A percentile compares a stretch with the other conserved stretches of the same genome.
These are phyloP conservation scores for Gortyna flavago DNA, from an alignment of 2,888 invertebrate genomes.

Conservation along the genomic window DNA sequence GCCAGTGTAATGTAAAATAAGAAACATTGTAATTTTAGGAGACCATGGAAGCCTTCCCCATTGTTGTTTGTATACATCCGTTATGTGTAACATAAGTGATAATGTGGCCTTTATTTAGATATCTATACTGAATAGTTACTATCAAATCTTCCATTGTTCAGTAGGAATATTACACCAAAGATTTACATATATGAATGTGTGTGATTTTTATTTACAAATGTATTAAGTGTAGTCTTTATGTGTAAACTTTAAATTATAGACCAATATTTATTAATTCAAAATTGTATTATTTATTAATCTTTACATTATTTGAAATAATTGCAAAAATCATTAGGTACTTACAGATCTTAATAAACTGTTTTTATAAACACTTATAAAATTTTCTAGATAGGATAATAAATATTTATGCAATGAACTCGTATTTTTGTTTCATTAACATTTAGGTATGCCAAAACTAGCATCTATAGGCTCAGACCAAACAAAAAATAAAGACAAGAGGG, in stretches of 20 bases:
- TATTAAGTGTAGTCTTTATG: conserved; percentile 51
- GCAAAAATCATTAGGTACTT: not conserved
- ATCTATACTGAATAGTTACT: conserved; percentile 72
- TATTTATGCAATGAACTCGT: conserved; percentile 45
- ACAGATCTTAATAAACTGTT: conserved; percentile 27
- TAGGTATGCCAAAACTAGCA: not conserved
- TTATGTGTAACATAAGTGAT: conserved; percentile 78
- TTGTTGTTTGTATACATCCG: conserved; percentile 60
- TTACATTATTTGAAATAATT: conserved; percentile 12
- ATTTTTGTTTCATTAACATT: conserved; percentile 17
- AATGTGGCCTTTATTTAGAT: conserved; percentile 85
- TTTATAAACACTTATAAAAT: conserved; percentile 43
- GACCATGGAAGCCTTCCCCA: conserved; percentile 55
- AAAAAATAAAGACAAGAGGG: no score
- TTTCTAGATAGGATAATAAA: conserved; percentile 56
- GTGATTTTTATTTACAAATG: conserved; percentile 54
- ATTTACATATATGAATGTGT: conserved; percentile 45
- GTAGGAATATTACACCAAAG: conserved; percentile 68
- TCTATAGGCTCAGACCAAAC: no score
- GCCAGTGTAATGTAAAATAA: conserved; percentile 39
- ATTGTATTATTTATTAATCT: conserved; percentile 41
- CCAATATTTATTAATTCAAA: conserved; percentile 32
- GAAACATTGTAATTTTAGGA: conserved; percentile 47
- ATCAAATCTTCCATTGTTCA: conserved; percentile 81
- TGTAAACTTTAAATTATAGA: conserved; percentile 43